Base-by-base conservation (phyloP, 2,797 vertebrate species). In the Synanceia verrucosa region DNA sequence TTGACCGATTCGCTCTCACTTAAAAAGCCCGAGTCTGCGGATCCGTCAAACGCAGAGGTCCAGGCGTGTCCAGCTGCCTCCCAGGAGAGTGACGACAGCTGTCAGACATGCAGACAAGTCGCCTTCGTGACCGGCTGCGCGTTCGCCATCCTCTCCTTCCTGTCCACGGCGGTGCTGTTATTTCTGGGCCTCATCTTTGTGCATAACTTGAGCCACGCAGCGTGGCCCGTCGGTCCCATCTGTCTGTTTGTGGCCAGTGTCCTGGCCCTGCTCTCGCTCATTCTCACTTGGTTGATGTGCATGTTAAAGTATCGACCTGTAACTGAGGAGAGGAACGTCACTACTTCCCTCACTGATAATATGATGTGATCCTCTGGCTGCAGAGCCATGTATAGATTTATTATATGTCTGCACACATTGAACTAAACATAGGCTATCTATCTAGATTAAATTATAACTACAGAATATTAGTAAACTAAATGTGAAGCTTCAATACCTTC, bases 151-250 rank as follows among this genome's bases (percentile, higher is more conserved):
- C 92, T 95, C 71, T 94, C 93, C 37, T 93, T 94, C 82, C 85
- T 95, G 33, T 92, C 93, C 85, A 94, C 91, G 94, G 89, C 93
- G 70, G 92, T 95, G 81, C 85, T 95, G 72, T 85, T 96, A 16
- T 94, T 96, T 81, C 89, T 95, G 65, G 95, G 95, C 68, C 92
- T 95, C 80, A 89, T 96, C 77, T 95, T 95, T 64, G 91, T 96
- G 34, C 94, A 95, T 52, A 94, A 95, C 84, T 93, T 94, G 83
- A 86, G 91, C 5, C 68, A 84, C 52, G 84, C 83, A 0, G 72
- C 84, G 18, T 92, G 90, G 23, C 91, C 92, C 0, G 84, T 94
- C 65, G 94, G 94, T 8, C 91, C 91, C 14, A 89, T 94, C 46
- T 96, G 94, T 73, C 65, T 96, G 57, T 93, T 93, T 6, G 91